A percentile compares a stretch with the other conserved stretches of the same genome.
These are phyloP conservation scores for Bombus vancouverensis DNA, from an alignment of 1,140 invertebrate genomes.

Conservation along the genomic window DNA sequence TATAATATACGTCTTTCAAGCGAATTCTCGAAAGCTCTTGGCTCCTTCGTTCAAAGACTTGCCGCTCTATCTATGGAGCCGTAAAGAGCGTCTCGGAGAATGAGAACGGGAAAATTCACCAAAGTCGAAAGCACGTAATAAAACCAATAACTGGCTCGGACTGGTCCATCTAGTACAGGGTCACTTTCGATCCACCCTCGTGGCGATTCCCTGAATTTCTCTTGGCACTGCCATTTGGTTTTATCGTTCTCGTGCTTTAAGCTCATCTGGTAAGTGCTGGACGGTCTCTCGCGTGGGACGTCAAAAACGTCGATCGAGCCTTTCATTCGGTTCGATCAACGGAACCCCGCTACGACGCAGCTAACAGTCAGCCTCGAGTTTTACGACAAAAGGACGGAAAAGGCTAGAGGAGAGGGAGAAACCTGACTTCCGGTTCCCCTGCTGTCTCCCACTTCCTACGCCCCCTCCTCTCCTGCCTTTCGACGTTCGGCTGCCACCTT, in stretches of 20 bases:
- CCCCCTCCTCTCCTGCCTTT: background rate
- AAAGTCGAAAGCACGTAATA: constrained; percentile 31
- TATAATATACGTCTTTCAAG: too few species aligned
- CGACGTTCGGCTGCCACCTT: background rate
- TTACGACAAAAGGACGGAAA: constrained; percentile 56
- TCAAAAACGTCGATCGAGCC: constrained; percentile 60
- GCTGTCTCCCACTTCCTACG: background rate
- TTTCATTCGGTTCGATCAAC: constrained; percentile 51
- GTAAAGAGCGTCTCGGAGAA: background rate
- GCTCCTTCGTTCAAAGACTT: background rate
- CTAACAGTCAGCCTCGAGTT: constrained; percentile 37
- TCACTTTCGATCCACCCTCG: constrained; percentile 39
- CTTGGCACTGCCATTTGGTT: constrained; percentile 54
- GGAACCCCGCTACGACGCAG: constrained; percentile 29
- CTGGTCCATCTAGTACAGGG: background rate
- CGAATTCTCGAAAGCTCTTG: background rate
- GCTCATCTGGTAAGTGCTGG: constrained; percentile 62
- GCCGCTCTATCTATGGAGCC: background rate
- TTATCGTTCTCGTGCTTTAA: constrained; percentile 62
- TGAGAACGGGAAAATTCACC: constrained; percentile 15
- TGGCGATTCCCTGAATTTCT: constrained; percentile 51
- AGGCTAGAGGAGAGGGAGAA: background rate
- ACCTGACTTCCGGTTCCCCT: constrained; percentile 49
- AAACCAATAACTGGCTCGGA: constrained; percentile 26
- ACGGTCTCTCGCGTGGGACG: constrained; percentile 28